Evolutionary conservation across 2,113 vertebrate species (phyloP).

Genomic region (Typhlomys cinereus): DNA sequence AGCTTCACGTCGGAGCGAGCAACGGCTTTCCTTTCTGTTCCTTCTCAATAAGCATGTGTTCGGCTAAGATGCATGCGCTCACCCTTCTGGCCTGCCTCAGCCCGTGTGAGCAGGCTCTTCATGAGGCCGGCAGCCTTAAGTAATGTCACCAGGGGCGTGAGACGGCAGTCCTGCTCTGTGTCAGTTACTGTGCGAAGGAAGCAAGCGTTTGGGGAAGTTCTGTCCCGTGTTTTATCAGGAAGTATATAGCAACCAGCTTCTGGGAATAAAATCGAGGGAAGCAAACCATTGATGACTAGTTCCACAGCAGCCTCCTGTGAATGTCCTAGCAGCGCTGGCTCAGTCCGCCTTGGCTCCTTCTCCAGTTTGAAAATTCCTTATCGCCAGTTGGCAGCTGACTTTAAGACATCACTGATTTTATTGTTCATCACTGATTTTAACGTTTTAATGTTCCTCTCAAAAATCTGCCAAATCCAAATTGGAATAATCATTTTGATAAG

Average conservation of each 20-base stretch:
- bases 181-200: too few relatives aligned
- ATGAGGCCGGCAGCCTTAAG: not conserved
- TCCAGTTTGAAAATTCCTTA: not conserved
- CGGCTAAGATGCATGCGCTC: slow-evolving; percentile 64
- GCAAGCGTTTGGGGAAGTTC: not conserved
- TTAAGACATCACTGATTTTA: not conserved
- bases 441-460: not conserved
- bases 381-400: not conserved
- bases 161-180: too few relatives aligned
- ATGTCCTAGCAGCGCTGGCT: not conserved
- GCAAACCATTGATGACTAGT: not conserved
- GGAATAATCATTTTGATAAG: not conserved
- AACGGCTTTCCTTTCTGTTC: slow-evolving; percentile 68
- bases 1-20: slow-evolving; percentile 64
- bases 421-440: not conserved
- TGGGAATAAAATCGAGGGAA: not conserved
- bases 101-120: not conserved
- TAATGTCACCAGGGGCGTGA: not conserved
- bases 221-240: not conserved
- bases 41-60: slow-evolving; percentile 72
- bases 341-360: not conserved
- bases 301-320: not conserved
- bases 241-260: not conserved
- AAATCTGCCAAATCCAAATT: not conserved
- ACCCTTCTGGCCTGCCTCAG: slow-evolving; percentile 8